These are phyloP conservation scores for Babylonia areolata DNA, from an alignment of 1,140 invertebrate genomes.

Conservation along the genomic window DNA sequence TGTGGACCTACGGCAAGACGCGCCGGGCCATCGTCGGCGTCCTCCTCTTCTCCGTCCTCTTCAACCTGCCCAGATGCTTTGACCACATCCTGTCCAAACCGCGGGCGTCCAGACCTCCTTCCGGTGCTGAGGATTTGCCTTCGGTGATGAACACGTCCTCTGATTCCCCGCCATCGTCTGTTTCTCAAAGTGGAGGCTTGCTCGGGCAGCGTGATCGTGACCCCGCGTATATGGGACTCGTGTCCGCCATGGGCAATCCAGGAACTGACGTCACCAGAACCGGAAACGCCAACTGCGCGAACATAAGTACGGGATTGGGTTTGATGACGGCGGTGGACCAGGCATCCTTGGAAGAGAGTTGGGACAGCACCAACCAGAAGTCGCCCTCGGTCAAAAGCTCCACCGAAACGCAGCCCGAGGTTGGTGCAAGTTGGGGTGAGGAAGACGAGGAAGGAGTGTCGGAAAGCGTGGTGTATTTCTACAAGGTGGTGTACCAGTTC, in stretches of 20 bases:
- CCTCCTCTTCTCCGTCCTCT: slow-evolving; percentile 48
- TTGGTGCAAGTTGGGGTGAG: neutral
- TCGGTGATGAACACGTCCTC: neutral
- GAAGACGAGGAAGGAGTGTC: slow-evolving; percentile 13
- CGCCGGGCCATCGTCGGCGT: slow-evolving; percentile 41
- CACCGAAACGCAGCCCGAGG: neutral
- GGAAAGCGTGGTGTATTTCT: slow-evolving; percentile 17
- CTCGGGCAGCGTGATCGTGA: neutral
- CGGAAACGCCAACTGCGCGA: neutral
- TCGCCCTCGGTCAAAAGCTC: neutral
- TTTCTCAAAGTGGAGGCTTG: neutral
- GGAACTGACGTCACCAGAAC: neutral
- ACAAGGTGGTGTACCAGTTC: slow-evolving; percentile 47
- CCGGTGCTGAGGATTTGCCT: neutral
- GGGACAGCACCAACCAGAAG: neutral
- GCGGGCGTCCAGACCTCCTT: neutral
- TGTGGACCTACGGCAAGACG: slow-evolving; percentile 48
- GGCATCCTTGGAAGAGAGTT: too few species aligned
- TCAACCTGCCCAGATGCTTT: slow-evolving; percentile 53
- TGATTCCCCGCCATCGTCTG: neutral
- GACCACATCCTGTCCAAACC: slow-evolving; percentile 29
- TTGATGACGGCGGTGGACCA: neutral
- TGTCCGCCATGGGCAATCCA: neutral
- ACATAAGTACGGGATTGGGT: too few species aligned
- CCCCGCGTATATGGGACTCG: neutral